phyloP scores from a whole-genome alignment of 2,888 invertebrate genomes.

The Aleiodes alternator region DNA sequence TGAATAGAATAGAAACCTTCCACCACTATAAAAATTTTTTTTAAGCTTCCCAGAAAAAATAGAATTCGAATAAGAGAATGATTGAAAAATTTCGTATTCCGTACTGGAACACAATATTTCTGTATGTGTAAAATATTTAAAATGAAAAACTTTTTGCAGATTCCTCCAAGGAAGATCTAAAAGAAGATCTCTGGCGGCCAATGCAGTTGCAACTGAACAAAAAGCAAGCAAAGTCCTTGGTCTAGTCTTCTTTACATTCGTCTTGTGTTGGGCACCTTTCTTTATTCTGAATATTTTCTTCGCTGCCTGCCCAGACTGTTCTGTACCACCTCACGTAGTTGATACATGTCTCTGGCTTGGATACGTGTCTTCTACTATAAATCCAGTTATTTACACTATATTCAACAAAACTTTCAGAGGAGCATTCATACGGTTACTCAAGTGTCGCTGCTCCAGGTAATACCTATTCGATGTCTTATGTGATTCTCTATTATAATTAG shows the following conservation, averaged over 20 bases:
- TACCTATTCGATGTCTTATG: constrained; percentile 27
- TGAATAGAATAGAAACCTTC: too few species aligned
- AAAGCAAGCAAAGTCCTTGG: constrained; percentile 96
- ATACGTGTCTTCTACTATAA: constrained; percentile 94
- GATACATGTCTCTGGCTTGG: constrained; percentile 94
- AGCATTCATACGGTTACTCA: constrained; percentile 86
- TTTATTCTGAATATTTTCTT: constrained; percentile 92
- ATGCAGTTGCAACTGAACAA: constrained; percentile 93
- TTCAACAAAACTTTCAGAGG: constrained; percentile 94
- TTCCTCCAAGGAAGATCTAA: constrained; percentile 67
- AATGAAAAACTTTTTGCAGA: constrained; percentile 66
- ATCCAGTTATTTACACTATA: constrained; percentile 95
- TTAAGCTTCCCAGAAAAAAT: too few species aligned
- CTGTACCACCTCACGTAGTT: constrained; percentile 85
- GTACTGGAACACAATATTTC: too few species aligned
- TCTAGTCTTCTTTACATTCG: constrained; percentile 94
- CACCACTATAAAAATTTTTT: too few species aligned
- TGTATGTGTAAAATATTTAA: too few species aligned
- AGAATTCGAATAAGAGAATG: too few species aligned
- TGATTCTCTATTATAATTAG: too few species aligned
- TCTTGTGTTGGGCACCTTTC: constrained; percentile 95
- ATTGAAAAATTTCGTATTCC: too few species aligned
- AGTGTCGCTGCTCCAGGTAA: constrained; percentile 87
- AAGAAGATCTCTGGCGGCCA: constrained; percentile 78
- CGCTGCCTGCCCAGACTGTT: constrained; percentile 88